Percentiles rank a stretch among this genome's conserved stretches.
phyloP scores from a whole-genome alignment of 1,140 invertebrate species.

The Polyergus mexicanus region DNA sequence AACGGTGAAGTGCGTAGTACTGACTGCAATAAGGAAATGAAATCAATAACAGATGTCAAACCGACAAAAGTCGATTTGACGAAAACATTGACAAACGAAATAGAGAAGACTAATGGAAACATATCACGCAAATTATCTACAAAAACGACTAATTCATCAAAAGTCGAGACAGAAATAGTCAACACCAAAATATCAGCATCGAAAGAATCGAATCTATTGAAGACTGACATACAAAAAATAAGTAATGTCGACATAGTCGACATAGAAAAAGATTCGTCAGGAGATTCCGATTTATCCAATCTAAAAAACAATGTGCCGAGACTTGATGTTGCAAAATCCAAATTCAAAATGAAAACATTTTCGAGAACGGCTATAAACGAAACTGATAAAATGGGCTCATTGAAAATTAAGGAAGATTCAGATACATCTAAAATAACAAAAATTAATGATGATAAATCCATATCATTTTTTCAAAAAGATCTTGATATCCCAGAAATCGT shows the following conservation, averaged over 20 bases:
- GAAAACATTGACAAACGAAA: neutral
- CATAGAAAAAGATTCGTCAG: neutral
- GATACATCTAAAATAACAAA: neutral
- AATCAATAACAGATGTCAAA: neutral
- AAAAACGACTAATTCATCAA: neutral
- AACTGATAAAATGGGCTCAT: neutral
- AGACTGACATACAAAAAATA: neutral
- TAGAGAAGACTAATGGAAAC: neutral
- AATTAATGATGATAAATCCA: neutral
- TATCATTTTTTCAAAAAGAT: neutral
- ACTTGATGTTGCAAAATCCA: neutral
- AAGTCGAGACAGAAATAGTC: neutral
- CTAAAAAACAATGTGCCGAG: slow-evolving; percentile 14
- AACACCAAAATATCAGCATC: neutral
- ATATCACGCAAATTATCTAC: neutral
- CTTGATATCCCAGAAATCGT: neutral
- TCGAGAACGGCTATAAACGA: neutral
- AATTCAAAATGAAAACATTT: neutral
- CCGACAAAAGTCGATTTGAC: neutral
- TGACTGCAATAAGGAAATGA: neutral
- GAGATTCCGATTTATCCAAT: neutral
- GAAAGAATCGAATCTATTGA: neutral
- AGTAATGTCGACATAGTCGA: neutral
- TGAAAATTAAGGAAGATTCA: slow-evolving; percentile 2
- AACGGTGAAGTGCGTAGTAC: slow-evolving; percentile 20